These are phyloP conservation scores for Vollenhovia emeryi DNA, from an alignment of 1,140 invertebrate species.

Conservation along the genomic window DNA sequence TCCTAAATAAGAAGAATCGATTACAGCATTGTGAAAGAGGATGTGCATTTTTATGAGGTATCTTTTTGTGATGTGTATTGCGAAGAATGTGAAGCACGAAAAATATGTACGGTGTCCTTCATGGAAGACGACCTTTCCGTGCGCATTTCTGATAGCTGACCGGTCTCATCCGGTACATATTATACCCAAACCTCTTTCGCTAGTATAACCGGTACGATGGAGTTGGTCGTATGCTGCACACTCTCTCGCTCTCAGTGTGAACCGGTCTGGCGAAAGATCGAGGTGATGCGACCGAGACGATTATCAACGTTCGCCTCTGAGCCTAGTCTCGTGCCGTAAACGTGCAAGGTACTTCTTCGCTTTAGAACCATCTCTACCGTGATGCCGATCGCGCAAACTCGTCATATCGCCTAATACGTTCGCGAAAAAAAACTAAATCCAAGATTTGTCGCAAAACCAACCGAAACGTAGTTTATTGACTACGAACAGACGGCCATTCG, in stretches of 20 bases:
- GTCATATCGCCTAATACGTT: not conserved
- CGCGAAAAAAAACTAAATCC: not conserved
- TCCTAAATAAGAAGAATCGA: not conserved
- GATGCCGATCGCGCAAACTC: not conserved
- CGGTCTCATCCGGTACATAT: not conserved
- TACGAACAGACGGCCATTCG: not conserved
- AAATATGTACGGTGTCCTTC: conserved; percentile 6
- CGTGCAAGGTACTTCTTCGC: not conserved
- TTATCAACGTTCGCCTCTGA: not conserved
- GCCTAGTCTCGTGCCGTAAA: not conserved
- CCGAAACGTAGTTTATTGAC: not conserved
- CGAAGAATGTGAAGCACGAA: conserved; percentile 22
- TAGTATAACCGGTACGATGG: conserved; percentile 32
- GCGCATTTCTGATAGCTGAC: not conserved
- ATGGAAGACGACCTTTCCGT: not conserved
- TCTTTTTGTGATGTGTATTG: not conserved
- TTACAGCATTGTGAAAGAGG: not conserved
- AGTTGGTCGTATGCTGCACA: not conserved
- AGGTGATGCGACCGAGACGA: conserved; percentile 23
- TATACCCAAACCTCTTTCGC: not conserved
- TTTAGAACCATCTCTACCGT: not conserved
- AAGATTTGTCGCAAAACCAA: not conserved
- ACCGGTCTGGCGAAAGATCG: conserved; percentile 28
- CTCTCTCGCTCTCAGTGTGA: conserved; percentile 31
- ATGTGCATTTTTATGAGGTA: not conserved